phyloP scores from a whole-genome alignment of 1,140 invertebrate genomes.

The Diorhabda elongata region DNA sequence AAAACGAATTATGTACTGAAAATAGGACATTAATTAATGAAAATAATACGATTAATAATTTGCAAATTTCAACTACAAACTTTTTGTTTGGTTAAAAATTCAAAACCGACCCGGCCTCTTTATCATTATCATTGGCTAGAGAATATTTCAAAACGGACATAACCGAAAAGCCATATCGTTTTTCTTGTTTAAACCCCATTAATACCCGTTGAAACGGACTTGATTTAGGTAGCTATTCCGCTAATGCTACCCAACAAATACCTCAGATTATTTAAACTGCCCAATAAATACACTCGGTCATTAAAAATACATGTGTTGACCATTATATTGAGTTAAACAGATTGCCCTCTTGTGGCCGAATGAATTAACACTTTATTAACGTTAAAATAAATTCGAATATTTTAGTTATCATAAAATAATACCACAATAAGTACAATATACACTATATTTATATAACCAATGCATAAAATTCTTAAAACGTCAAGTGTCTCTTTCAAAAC shows the following conservation, averaged over 20 bases:
- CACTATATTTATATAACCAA: no score
- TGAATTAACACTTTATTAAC: slow-evolving; percentile 10
- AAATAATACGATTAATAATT: no score
- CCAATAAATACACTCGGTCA: slow-evolving; percentile 17
- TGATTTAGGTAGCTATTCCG: slow-evolving; percentile 10
- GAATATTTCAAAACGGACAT: neutral
- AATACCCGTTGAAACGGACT: slow-evolving; percentile 11
- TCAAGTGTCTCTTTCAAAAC: no score
- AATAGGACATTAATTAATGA: no score
- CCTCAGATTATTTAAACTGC: slow-evolving; percentile 19
- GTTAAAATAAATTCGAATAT: neutral
- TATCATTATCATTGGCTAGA: neutral
- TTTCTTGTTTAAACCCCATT: slow-evolving; percentile 16
- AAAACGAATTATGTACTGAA: no score
- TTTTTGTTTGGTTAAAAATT: no score
- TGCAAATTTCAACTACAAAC: no score
- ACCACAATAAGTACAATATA: no score
- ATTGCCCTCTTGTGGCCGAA: slow-evolving; percentile 12
- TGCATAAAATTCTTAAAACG: no score
- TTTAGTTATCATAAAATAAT: no score
- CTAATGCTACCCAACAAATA: slow-evolving; percentile 10
- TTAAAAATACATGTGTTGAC: slow-evolving; percentile 22
- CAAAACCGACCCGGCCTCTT: no score
- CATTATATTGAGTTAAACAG: slow-evolving; percentile 14
- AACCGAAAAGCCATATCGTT: slow-evolving; percentile 13